Percentiles rank a stretch among this genome's conserved stretches.
Conservation (phyloP, 2,797 vertebrate species). For the Morus bassanus region DNA sequence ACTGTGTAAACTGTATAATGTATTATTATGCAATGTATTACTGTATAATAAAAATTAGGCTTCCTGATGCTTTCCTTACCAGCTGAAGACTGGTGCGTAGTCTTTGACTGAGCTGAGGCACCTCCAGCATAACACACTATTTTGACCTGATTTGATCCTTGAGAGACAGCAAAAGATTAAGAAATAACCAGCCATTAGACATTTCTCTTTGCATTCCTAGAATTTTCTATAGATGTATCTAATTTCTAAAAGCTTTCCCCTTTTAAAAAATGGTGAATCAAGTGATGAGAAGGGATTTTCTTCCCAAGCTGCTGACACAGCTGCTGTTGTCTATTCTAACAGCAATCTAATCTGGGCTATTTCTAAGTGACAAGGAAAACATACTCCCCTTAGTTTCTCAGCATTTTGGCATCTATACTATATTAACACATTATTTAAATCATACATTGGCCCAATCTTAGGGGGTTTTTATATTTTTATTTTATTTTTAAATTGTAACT, state of each 20-base stretch:
- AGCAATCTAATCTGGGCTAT: not conserved
- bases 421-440: not conserved
- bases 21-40: not conserved
- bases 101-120: not conserved
- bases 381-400: not conserved
- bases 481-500: not conserved
- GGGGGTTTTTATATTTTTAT: not conserved
- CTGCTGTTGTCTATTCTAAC: not conserved
- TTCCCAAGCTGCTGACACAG: not conserved
- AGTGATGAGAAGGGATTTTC: not conserved
- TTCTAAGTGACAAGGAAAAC: not conserved
- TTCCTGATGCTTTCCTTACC: not conserved
- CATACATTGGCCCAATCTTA: not conserved
- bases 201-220: not conserved
- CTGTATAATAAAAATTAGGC: not conserved
- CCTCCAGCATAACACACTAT: not conserved
- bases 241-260: not conserved
- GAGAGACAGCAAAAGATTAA: not conserved
- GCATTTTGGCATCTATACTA: not conserved
- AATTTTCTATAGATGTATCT: not conserved
- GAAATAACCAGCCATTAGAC: not conserved
- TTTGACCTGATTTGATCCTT: not conserved
- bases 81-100: not conserved
- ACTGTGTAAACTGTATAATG: not conserved
- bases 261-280: not conserved